Evolutionary conservation across 2,888 invertebrate species (phyloP).

Genomic region (Gortyna flavago): DNA sequence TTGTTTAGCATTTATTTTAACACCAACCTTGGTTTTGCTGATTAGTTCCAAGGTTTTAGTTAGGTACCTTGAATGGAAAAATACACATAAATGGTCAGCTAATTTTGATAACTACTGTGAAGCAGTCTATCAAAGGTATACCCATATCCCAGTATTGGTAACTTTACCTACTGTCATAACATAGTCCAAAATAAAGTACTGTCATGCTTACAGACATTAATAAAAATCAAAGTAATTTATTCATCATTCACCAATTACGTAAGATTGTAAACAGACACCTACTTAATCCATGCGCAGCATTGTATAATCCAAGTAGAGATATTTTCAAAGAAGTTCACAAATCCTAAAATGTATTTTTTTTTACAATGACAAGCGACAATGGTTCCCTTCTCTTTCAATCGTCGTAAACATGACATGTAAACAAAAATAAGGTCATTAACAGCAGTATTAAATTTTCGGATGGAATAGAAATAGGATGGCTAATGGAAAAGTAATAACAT

Average conservation of each 20-base stretch:
- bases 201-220: not conserved
- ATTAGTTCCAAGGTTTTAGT: not conserved
- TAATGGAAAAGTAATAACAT: not conserved
- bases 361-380: conserved; percentile 54
- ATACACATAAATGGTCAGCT: not conserved
- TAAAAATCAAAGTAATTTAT: not conserved
- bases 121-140: not conserved
- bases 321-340: conserved; percentile 49
- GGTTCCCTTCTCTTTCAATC: conserved; percentile 69
- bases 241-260: conserved; percentile 14
- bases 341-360: conserved; percentile 60
- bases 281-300: not conserved
- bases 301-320: conserved; percentile 20
- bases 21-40: not conserved
- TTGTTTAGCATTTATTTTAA: not conserved
- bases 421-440: conserved; percentile 84
- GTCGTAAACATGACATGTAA: conserved; percentile 73
- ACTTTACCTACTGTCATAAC: not conserved
- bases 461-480: not conserved
- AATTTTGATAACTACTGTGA: not conserved
- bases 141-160: not conserved
- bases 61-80: not conserved
- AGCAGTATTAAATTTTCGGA: conserved; percentile 23
- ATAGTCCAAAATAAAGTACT: not conserved
- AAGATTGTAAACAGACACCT: not conserved